These are phyloP conservation scores for Archips crataeganus DNA, from an alignment of 2,888 invertebrate species.

Conservation along the genomic window DNA sequence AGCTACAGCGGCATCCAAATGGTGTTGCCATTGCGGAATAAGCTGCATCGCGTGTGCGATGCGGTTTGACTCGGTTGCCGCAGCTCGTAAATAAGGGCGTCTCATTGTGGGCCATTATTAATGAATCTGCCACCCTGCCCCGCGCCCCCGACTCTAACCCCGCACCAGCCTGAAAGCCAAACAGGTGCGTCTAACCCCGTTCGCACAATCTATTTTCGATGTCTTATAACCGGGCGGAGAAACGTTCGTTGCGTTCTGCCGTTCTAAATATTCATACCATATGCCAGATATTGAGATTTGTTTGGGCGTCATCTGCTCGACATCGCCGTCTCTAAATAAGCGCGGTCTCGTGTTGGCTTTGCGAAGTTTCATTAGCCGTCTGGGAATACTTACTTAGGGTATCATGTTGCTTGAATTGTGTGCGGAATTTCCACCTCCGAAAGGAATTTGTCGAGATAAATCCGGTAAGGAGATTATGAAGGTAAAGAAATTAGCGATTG, in stretches of 20 bases:
- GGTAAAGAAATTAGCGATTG: constrained; percentile 51
- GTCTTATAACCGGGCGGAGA: constrained; percentile 83
- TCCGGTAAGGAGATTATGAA: constrained; percentile 51
- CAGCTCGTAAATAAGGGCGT: constrained; percentile 84
- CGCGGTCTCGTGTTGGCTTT: constrained; percentile 74
- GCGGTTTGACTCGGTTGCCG: constrained; percentile 74
- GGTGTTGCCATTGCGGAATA: constrained; percentile 45
- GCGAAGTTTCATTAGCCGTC: constrained; percentile 80
- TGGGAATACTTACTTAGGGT: constrained; percentile 74
- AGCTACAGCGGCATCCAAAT: constrained; percentile 37
- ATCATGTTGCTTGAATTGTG: constrained; percentile 74
- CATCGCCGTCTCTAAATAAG: constrained; percentile 78
- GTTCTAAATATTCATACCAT: constrained; percentile 84
- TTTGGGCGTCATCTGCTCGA: constrained; percentile 83
- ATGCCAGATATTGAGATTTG: constrained; percentile 84
- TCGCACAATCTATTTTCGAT: constrained; percentile 86
- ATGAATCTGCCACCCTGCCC: constrained; percentile 77
- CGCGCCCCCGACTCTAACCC: constrained; percentile 57
- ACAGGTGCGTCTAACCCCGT: constrained; percentile 86
- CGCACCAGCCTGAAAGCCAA: constrained; percentile 77
- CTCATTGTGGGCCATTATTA: constrained; percentile 85
- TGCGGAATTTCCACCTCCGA: constrained; percentile 59
- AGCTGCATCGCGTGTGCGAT: constrained; percentile 55
- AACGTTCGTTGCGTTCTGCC: constrained; percentile 78
- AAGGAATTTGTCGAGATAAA: constrained; percentile 53